Evolutionary conservation across 2,888 invertebrate species (phyloP).

Genomic region (Nomada fucata): DNA sequence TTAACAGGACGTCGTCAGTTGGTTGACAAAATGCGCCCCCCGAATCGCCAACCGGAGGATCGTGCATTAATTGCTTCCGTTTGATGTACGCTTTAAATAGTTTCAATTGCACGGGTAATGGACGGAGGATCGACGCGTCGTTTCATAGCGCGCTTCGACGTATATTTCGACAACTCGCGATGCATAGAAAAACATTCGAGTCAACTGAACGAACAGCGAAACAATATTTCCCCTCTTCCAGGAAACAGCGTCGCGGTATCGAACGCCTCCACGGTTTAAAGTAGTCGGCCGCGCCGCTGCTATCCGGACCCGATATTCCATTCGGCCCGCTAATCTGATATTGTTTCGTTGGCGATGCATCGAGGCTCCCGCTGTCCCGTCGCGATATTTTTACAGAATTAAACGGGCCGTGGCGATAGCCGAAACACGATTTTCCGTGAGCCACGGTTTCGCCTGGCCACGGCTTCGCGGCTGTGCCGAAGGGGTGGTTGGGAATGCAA

Average conservation of each 20-base stretch:
- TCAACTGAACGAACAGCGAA: not conserved
- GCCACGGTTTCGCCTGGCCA: slow-evolving; percentile 40
- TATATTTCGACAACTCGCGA: not conserved
- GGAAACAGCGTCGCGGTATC: slow-evolving; percentile 4
- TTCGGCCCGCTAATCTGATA: slow-evolving; percentile 68
- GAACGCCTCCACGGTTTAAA: slow-evolving; percentile 19
- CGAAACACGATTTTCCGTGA: slow-evolving; percentile 59
- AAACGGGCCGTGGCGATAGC: slow-evolving; percentile 67
- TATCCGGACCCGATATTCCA: slow-evolving; percentile 56
- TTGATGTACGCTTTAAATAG: no score
- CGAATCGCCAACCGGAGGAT: not conserved
- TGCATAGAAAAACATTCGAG: not conserved
- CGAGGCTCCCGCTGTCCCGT: slow-evolving; percentile 29
- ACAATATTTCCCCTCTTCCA: slow-evolving; percentile 16
- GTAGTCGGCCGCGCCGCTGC: slow-evolving; percentile 2
- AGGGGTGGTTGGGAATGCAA: slow-evolving; percentile 66
- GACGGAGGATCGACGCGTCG: no score
- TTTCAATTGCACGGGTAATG: no score
- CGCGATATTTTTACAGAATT: slow-evolving; percentile 69
- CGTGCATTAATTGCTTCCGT: no score
- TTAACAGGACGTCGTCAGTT: slow-evolving; percentile 2
- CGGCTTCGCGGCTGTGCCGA: slow-evolving; percentile 48
- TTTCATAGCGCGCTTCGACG: not conserved
- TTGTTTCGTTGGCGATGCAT: slow-evolving; percentile 59
- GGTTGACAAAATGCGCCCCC: not conserved